Percentiles rank a stretch among this genome's conserved stretches.
Conservation (phyloP, 2,797 vertebrate species). For the Sebastolobus alascanus region DNA sequence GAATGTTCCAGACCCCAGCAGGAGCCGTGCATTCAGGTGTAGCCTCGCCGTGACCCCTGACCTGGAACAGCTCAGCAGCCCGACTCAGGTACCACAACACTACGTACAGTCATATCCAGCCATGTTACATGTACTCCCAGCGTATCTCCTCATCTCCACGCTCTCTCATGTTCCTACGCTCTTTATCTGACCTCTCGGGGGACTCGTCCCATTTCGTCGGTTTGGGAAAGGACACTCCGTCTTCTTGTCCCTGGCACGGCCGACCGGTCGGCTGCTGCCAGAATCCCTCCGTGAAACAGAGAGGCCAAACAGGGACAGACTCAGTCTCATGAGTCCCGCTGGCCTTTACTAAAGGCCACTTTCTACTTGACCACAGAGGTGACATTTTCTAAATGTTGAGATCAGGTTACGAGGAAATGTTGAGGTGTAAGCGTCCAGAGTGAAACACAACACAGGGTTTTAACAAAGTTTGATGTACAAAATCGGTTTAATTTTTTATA, state of each 20-base stretch:
- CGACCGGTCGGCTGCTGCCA: constrained; percentile 59
- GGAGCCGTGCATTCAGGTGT: constrained; percentile 68
- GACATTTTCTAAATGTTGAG: constrained; percentile 68
- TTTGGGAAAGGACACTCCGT: constrained; percentile 67
- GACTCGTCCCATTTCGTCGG: constrained; percentile 79
- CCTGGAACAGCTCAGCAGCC: constrained; percentile 36
- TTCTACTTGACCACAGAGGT: constrained; percentile 57
- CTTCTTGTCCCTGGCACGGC: constrained; percentile 60
- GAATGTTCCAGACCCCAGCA: constrained; percentile 72
- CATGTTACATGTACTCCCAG: constrained; percentile 9
- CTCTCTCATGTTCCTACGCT: constrained; percentile 25
- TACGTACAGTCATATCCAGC: constrained; percentile 3
- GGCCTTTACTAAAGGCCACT: constrained; percentile 60
- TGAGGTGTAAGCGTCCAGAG: neutral
- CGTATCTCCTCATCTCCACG: constrained; percentile 31
- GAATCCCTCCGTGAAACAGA: constrained; percentile 50
- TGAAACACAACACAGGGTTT: too few relatives aligned
- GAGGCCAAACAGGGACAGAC: constrained; percentile 53
- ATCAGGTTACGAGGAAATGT: constrained; percentile 45
- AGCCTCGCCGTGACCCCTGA: constrained; percentile 54
- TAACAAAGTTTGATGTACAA: neutral
- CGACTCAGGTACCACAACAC: constrained; percentile 37
- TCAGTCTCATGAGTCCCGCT: constrained; percentile 52
- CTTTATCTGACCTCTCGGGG: constrained; percentile 65
- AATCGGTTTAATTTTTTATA: neutral